Conservation (phyloP, 2,113 vertebrate species). For the Ahaetulla prasina region DNA sequence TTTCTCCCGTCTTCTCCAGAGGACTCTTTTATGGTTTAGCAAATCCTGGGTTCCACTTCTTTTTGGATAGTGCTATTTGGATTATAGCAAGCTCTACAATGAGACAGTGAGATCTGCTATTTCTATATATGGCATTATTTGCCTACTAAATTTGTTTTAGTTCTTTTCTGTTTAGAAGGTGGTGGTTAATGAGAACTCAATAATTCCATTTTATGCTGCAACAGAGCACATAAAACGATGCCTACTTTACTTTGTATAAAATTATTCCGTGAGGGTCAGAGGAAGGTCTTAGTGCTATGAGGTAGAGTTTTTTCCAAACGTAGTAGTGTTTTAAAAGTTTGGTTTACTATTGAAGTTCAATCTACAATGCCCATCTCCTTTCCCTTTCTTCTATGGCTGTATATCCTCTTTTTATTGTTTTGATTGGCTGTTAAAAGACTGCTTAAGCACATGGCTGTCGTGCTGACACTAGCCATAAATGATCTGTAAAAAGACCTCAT, state of each 20-base stretch:
- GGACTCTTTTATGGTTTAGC: neutral
- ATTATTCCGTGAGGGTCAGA: neutral
- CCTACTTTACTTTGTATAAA: neutral
- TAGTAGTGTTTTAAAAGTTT: neutral
- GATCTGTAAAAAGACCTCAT: fast-evolving
- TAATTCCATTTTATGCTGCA: neutral
- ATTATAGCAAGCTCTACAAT: neutral
- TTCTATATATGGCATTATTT: neutral
- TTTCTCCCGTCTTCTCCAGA: neutral
- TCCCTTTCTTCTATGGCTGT: neutral
- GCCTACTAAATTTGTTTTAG: neutral
- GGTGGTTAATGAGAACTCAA: neutral
- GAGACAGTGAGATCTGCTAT: neutral
- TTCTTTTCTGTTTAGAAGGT: neutral
- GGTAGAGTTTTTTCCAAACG: neutral
- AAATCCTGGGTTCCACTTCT: neutral
- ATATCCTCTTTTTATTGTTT: fast-evolving
- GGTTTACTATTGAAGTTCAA: neutral
- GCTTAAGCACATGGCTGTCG: neutral
- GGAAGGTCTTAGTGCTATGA: neutral
- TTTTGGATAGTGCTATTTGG: neutral
- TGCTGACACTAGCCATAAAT: neutral
- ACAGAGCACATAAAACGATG: neutral
- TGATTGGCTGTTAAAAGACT: neutral
- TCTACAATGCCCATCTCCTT: neutral